Conservation (phyloP, 64 coral and sea anemone species). For the Montipora cactus region DNA sequence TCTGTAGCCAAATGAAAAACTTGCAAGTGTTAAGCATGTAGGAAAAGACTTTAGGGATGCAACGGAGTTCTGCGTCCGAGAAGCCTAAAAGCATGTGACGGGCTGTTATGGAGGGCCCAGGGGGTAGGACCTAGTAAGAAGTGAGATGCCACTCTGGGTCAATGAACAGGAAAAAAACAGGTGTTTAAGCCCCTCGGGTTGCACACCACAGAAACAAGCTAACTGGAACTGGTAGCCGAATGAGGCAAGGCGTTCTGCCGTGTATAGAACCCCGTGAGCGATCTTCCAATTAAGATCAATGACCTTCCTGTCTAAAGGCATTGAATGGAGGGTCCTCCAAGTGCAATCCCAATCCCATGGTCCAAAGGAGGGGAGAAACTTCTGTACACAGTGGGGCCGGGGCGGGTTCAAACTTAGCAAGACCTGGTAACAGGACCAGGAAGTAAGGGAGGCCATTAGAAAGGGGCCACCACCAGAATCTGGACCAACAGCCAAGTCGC, state of each 20-base stretch:
- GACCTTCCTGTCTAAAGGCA: neutral
- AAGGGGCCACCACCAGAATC: too few relatives aligned
- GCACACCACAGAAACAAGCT: neutral
- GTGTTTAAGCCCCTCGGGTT: neutral
- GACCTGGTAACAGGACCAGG: too few relatives aligned
- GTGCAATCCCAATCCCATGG: neutral
- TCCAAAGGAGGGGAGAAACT: too few relatives aligned
- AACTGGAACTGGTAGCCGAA: neutral
- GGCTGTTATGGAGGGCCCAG: neutral
- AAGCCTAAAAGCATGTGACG: conserved; percentile 8
- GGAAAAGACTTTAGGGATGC: too few relatives aligned
- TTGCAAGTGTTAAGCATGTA: too few relatives aligned
- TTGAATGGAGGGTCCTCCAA: neutral
- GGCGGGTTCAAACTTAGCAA: too few relatives aligned
- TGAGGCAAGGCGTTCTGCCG: neutral
- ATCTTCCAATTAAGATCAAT: conserved; percentile 20
- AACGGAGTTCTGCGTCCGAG: too few relatives aligned
- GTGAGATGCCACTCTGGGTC: neutral
- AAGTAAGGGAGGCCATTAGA: too few relatives aligned
- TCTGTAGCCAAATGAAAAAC: too few relatives aligned
- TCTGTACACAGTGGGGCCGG: too few relatives aligned
- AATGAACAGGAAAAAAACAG: neutral
- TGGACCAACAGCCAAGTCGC: neutral
- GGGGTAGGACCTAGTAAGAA: neutral
- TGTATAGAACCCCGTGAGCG: neutral